Conservation (phyloP, 1,140 invertebrate genomes). For the Amphibalanus amphitrite region DNA sequence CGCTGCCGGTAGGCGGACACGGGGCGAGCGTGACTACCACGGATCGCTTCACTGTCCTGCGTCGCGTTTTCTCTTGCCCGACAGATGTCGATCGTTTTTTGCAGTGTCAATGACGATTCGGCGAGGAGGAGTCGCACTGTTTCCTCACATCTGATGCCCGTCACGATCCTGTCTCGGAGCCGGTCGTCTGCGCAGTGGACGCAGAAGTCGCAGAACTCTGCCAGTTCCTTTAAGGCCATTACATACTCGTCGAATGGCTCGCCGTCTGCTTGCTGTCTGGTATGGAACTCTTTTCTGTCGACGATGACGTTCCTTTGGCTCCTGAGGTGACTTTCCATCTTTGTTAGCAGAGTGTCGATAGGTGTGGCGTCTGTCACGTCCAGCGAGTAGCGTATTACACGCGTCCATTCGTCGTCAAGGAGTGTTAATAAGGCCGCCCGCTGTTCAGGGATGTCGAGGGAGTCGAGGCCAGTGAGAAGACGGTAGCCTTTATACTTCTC, state of each 20-base stretch:
- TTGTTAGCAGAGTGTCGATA: too few relatives aligned
- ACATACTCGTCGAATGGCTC: not conserved
- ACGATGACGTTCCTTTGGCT: not conserved
- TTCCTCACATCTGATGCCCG: not conserved
- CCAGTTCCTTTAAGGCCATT: not conserved
- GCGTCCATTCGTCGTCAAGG: too few relatives aligned
- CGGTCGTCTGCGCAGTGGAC: not conserved
- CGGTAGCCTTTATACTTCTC: too few relatives aligned
- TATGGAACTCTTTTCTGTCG: not conserved
- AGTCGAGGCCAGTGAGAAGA: too few relatives aligned
- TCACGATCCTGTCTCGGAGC: not conserved
- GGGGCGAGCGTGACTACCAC: too few relatives aligned
- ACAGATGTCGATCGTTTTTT: not conserved
- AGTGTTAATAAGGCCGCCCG: too few relatives aligned
- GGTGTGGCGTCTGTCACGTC: too few relatives aligned
- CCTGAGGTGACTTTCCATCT: not conserved
- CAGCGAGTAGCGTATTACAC: too few relatives aligned
- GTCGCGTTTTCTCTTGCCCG: too few relatives aligned
- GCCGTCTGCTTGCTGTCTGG: not conserved
- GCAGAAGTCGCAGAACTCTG: not conserved
- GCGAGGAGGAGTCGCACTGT: not conserved
- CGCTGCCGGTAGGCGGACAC: not conserved
- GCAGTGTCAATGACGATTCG: not conserved
- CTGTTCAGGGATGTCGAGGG: too few relatives aligned
- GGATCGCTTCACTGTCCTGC: not conserved